Percentiles rank a stretch among this genome's conserved stretches.
Conservation (phyloP, 2,888 invertebrate species). For the Stenchaetothrips biformis region DNA sequence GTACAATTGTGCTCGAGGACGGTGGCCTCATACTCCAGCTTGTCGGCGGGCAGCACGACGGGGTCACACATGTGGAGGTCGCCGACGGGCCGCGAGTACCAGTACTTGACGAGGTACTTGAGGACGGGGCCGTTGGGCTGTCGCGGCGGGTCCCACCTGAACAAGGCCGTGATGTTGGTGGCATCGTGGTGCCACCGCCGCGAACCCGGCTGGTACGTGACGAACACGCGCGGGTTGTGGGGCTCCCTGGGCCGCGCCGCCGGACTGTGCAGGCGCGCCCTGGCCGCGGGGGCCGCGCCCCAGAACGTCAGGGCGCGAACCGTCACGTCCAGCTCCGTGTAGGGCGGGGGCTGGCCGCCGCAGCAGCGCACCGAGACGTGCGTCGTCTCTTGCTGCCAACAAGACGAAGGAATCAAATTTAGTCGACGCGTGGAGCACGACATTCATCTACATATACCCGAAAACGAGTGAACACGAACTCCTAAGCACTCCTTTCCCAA, state of each 20-base stretch:
- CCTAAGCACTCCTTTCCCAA: too few relatives aligned
- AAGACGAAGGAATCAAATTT: too few relatives aligned
- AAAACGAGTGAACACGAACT: too few relatives aligned
- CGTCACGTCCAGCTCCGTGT: constrained; percentile 64
- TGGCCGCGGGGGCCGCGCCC: constrained; percentile 65
- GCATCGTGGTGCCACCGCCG: constrained; percentile 32
- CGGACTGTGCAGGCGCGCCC: constrained; percentile 65
- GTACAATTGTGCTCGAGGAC: constrained; percentile 57
- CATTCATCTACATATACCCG: too few relatives aligned
- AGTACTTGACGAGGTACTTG: constrained; percentile 68
- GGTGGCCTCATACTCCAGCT: constrained; percentile 55
- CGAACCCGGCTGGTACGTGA: constrained; percentile 45
- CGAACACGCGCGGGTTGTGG: constrained; percentile 65
- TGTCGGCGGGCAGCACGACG: constrained; percentile 43
- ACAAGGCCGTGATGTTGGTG: constrained; percentile 54
- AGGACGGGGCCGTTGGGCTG: constrained; percentile 68
- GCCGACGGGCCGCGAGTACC: constrained; percentile 52
- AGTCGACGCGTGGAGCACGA: too few relatives aligned
- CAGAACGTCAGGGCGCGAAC: constrained; percentile 80
- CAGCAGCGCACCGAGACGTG: constrained; percentile 43
- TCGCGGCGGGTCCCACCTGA: constrained; percentile 76
- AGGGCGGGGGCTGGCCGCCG: constrained; percentile 52
- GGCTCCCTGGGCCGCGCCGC: constrained; percentile 76
- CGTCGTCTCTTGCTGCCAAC: constrained; percentile 40
- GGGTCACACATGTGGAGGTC: constrained; percentile 51